phyloP scores from a whole-genome alignment of 2,888 invertebrate species.

The Geotrupes spiniger region DNA sequence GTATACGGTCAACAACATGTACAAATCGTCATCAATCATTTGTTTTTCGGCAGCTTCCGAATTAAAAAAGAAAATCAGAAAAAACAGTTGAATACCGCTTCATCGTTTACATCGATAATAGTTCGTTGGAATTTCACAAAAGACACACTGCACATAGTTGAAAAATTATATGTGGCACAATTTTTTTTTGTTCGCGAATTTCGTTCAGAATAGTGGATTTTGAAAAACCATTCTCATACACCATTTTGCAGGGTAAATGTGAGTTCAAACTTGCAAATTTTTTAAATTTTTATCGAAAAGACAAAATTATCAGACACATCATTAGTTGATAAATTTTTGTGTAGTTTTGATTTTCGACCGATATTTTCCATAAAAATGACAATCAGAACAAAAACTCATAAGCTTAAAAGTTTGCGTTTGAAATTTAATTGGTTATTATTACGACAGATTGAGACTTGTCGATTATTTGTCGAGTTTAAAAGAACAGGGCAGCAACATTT shows the following conservation, averaged over 20 bases:
- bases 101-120: too few species aligned
- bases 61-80: too few species aligned
- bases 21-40: conserved; percentile 36
- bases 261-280: conserved; percentile 40
- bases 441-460: too few species aligned
- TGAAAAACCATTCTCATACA: conserved; percentile 14
- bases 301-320: conserved; percentile 45
- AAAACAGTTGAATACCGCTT: too few species aligned
- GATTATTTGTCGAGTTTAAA: too few species aligned
- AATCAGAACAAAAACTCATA: conserved; percentile 3
- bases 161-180: conserved; percentile 18
- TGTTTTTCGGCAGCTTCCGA: not conserved
- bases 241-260: conserved; percentile 43
- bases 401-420: conserved; percentile 4
- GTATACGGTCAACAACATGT: conserved; percentile 51
- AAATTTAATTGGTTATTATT: conserved; percentile 2
- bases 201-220: conserved; percentile 16
- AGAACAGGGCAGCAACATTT: too few species aligned
- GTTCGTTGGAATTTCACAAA: conserved; percentile 6
- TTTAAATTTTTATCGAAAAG: conserved; percentile 31
- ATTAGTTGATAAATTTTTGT: conserved; percentile 39
- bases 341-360: conserved; percentile 12
- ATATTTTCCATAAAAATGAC: conserved; percentile 16
- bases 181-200: conserved; percentile 19
- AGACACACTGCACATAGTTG: conserved; percentile 17